Base-by-base conservation (phyloP, 1,140 invertebrate species). In the Drosophila asahinai region DNA sequence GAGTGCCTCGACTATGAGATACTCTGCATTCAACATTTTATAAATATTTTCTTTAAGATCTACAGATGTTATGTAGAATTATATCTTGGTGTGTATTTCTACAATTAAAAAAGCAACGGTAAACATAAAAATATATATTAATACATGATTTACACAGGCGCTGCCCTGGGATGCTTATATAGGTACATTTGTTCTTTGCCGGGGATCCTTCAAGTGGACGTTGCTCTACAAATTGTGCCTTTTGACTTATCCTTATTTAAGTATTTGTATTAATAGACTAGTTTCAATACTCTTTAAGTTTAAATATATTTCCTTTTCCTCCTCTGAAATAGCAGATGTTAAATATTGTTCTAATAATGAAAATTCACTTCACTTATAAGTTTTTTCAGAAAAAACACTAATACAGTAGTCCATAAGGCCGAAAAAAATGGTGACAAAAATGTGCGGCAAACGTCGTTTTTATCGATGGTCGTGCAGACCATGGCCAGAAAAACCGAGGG, bases 401-500 rank as follows among this genome's bases (percentile, higher is more conserved):
- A 63, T 25, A 11, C 9, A 19, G n/a, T 30, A 36, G 15, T 14
- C 19, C 30, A 14, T 7, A 65, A 19, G 25, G 38, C 27, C 36
- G 45, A 30, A 12, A 9, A 52, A 67, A 71, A 30, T 27, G 38
- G 7, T 19, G 33, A 9, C 27, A 42, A 59, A 59, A 60, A 15
- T 30, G 30, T 71, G 47, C 43, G 58, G 55, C 47, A 54, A 33
- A 51, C 45, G 25, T 19, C 17, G 66, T 63, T 81, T 86, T 86
- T 86, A 83, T 83, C 82, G 81, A 83, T 70, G 71, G 49, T 43
- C 27, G 30, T 62, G 30, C 81, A 80, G 80, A 57, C 62, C 70
- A 45, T 65, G 81, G 77, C 48, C 75, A 66, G 67, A 62, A 33
- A 68, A 67, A 36, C 60, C 33, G 27, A 70, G 51, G 49, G 49